Conservation (phyloP, 2,888 invertebrate genomes). For the Metellina segmentata region DNA sequence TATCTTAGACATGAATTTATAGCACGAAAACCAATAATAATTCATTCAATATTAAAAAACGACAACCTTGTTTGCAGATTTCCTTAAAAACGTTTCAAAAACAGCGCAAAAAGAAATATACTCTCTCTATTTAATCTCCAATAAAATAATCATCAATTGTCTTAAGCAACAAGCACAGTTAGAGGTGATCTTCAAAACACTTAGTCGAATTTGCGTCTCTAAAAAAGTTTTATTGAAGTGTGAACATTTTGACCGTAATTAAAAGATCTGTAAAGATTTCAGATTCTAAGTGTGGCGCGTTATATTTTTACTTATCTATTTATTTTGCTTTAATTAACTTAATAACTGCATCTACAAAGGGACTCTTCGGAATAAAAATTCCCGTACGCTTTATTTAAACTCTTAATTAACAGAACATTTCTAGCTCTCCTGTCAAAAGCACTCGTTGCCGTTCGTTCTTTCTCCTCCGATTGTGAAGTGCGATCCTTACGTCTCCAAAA, state of each 20-base stretch:
- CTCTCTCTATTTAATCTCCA: neutral
- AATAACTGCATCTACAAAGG: constrained; percentile 33
- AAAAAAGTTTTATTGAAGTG: constrained; percentile 2
- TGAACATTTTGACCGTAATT: constrained; percentile 15
- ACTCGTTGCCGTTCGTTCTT: constrained; percentile 22
- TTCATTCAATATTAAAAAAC: too few relatives aligned
- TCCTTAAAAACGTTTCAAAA: neutral
- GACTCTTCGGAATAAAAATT: constrained; percentile 15
- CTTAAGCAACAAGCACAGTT: neutral
- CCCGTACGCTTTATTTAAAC: constrained; percentile 42
- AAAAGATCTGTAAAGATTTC: constrained; percentile 14
- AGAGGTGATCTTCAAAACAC: neutral
- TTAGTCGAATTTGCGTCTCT: constrained; percentile 2
- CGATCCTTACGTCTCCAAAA: constrained; percentile 53
- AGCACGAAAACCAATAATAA: too few relatives aligned
- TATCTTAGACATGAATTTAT: too few relatives aligned
- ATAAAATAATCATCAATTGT: neutral
- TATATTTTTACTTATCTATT: neutral
- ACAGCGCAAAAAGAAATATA: neutral
- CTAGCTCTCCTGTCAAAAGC: constrained; percentile 20
- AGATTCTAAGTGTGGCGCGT: neutral
- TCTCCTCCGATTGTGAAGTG: constrained; percentile 22
- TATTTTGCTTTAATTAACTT: constrained; percentile 43
- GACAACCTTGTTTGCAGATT: too few relatives aligned
- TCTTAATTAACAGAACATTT: constrained; percentile 58